Base-by-base conservation (phyloP, 2,888 invertebrate species). In the Cremastobaeus sp. region DNA sequence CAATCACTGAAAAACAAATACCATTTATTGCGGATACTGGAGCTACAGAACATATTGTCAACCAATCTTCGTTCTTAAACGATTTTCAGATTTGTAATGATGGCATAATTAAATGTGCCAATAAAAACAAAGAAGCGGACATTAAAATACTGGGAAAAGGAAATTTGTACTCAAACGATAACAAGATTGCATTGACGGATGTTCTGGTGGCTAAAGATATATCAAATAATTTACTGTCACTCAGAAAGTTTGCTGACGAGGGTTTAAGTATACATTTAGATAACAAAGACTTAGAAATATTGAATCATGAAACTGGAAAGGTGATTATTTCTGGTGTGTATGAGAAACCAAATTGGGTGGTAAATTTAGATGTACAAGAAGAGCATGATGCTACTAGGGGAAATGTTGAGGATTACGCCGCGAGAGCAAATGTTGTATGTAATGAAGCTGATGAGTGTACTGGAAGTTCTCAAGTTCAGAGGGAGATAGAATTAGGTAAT, bases 261-360 rank as follows among this genome's bases (percentile, higher is more conserved):
- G 34, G 34, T n/a, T n/a, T 32, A 11, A n/a, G 34, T 32, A 32
- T 32, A n/a, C 11, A 32, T 32, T 32, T 32, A 32, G 34, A 32
- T 11, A n/a, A n/a, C 11, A 3, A 32, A 32, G n/a, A 3, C 9
- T 32, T 32, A 6, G 11, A 11, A 32, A n/a, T 32, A n/a, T n/a
- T 11, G 11, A 11, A 32, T 32, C 5, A 11, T n/a, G 34, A 32
- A 32, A 32, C 34, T n/a, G 34, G 11, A 32, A 11, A 32, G 11
- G 3, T 11, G 11, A 32, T 32, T 11, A 6, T 32, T n/a, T n/a
- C 5, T 3, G 34, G 34, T n/a, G 4, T 6, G 3, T 32, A 32
- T n/a, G 34, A 32, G 11, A 32, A 32, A 32, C 34, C 34, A 32
- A 32, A 32, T 32, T 32, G 4, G 4, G n/a, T n/a, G n/a, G n/a